Percentiles rank a stretch among this genome's conserved stretches.
These are phyloP conservation scores for Gymnocephalus cernua DNA, from an alignment of 2,113 vertebrate species.

Conservation along the genomic window DNA sequence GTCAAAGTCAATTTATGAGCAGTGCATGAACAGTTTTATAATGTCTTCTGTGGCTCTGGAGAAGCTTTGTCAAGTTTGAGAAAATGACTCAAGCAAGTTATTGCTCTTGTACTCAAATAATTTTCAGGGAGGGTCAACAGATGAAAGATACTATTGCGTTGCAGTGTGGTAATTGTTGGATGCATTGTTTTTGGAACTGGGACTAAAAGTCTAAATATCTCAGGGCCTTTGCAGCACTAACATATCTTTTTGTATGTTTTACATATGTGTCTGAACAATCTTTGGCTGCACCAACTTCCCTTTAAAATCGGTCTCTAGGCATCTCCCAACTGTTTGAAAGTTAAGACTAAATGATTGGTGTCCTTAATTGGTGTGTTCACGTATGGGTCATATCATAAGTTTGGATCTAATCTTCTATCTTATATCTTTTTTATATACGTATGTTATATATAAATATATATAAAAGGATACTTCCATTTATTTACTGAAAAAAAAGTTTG, in stretches of 20 bases:
- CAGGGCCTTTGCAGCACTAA: not conserved
- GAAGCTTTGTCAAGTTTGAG: not conserved
- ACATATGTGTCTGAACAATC: not conserved
- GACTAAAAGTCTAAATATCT: not conserved
- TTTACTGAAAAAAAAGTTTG: not conserved
- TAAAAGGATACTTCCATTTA: not conserved
- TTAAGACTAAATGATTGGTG: not conserved
- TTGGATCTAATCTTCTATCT: not conserved
- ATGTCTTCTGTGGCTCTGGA: slow-evolving; percentile 6
- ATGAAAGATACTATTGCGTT: not conserved
- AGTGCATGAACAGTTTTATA: slow-evolving; percentile 1
- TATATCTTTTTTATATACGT: not conserved
- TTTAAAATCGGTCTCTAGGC: not conserved
- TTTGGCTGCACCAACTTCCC: not conserved
- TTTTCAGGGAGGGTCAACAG: not conserved
- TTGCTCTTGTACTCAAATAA: not conserved
- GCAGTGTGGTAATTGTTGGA: slow-evolving; percentile 1
- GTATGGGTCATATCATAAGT: not conserved
- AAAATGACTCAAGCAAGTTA: slow-evolving; percentile 7
- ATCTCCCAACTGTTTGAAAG: not conserved
- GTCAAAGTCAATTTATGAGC: slow-evolving; percentile 31
- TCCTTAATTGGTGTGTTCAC: not conserved
- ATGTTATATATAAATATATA: no score
- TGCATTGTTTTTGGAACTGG: slow-evolving; percentile 10
- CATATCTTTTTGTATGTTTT: not conserved